Evolutionary conservation across 2,797 vertebrate genomes (phyloP), one percentile per base, ranked within the genome.

Genomic region (Malacoraja senta): DNA sequence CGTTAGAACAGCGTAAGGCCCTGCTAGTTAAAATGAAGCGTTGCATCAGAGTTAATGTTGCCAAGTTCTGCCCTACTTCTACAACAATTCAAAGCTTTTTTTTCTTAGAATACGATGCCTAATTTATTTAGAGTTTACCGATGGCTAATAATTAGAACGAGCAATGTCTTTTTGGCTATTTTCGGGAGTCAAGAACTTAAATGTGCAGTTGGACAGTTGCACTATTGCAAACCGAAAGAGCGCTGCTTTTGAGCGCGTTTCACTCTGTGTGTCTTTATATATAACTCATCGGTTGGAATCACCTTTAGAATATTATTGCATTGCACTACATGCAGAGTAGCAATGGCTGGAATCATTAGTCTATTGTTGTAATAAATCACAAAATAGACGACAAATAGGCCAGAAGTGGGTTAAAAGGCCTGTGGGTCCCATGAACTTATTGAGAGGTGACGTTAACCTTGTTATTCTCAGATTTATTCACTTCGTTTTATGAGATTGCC

Each of bases 1-100:
- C 0, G 98, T 99, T 94, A 99, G 97, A 94, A 99, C 98, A 0
- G 99, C 98, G 0, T 99, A 99, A 0, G 99, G 99, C 94, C 98
- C 98, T 99, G 95, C 35, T n/a, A 53, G 38, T 7, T 44, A 90
- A 3, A 91, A n/a, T 2, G 26, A 77, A 80, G 74, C 38, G 10
- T 8, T 61, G 83, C 76, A 79, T 77, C 24, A 91, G 90, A 53
- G 71, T 91, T 74, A 74, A 91, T 72, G 90, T 91, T 26, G 65
- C 65, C 65, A 44, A 79, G 29, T n/a, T 21, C 92, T 93, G n/a
- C 3, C 44, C 15, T 63, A 26, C 58, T 58, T 21, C 26, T 32
- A 21, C 10, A 80, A 17, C 71, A 79, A 32, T 53, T 7, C 19
- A 63, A 78, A 61, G n/a, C 17, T 3, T 32, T 35, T 9, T 19